phyloP scores from a whole-genome alignment of 2,888 invertebrate species.

The Macrosoma leucophasiata region DNA sequence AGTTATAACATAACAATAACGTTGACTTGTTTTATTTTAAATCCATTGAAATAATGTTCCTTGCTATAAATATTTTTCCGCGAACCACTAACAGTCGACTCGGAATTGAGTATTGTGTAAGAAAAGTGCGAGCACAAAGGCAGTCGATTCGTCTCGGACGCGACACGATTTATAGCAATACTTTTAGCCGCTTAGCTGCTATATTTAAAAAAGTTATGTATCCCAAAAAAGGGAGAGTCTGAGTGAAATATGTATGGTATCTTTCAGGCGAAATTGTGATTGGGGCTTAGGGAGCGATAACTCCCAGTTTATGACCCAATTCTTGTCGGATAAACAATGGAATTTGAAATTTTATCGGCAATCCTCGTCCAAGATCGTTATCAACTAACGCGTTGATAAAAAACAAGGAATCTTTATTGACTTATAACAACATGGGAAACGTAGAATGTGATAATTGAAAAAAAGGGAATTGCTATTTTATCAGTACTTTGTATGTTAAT shows the following conservation, averaged over 20 bases:
- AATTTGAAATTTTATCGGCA: slow-evolving; percentile 59
- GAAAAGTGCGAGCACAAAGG: no score
- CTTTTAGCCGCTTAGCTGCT: slow-evolving; percentile 49
- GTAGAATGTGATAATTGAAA: no score
- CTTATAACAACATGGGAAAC: no score
- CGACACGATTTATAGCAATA: slow-evolving; percentile 51
- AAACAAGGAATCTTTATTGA: slow-evolving; percentile 1
- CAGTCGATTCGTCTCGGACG: slow-evolving; percentile 40
- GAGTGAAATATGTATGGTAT: slow-evolving; percentile 59
- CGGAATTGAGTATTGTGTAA: no score
- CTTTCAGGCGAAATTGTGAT: slow-evolving; percentile 60
- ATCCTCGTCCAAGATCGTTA: slow-evolving; percentile 34
- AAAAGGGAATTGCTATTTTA: no score
- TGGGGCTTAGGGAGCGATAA: slow-evolving; percentile 65
- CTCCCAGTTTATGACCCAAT: slow-evolving; percentile 63
- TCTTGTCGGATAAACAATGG: slow-evolving; percentile 64
- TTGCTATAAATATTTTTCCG: no score
- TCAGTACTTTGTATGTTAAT: no score
- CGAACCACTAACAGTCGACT: no score
- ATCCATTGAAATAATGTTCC: no score
- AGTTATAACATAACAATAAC: no score
- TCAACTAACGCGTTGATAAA: slow-evolving; percentile 28
- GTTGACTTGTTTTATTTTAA: no score
- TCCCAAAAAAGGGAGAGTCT: slow-evolving; percentile 27
- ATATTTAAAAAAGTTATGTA: slow-evolving; percentile 29